Evolutionary conservation across 2,888 invertebrate genomes (phyloP).

Genomic region (Pristionchus arcanus): DNA sequence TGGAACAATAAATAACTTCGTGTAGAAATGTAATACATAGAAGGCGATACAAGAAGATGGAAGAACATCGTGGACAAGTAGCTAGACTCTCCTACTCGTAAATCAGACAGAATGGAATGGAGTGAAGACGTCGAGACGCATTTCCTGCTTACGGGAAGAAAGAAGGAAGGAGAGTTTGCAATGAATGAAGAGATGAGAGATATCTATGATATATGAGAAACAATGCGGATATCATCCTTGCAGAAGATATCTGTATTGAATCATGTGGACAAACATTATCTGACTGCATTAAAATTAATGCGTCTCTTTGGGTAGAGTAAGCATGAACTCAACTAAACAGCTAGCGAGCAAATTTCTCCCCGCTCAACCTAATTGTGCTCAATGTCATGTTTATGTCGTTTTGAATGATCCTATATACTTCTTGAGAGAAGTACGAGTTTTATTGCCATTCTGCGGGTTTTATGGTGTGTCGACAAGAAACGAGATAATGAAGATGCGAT

Average conservation of each 20-base stretch:
- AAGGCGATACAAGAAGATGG: too few relatives aligned
- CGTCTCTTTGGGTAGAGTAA: not conserved
- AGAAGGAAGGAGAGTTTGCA: not conserved
- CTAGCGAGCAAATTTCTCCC: too few relatives aligned
- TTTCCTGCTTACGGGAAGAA: not conserved
- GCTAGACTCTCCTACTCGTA: not conserved
- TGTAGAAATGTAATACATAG: too few relatives aligned
- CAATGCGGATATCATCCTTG: not conserved
- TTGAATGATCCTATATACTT: not conserved
- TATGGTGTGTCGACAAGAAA: not conserved
- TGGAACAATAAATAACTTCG: too few relatives aligned
- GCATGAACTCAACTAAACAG: not conserved
- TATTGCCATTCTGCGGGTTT: not conserved
- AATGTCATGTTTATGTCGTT: not conserved
- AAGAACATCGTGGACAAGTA: not conserved
- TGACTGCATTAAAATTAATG: not conserved
- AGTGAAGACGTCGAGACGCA: slow-evolving; percentile 1
- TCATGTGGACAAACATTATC: not conserved
- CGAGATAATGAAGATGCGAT: not conserved
- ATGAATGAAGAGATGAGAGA: not conserved
- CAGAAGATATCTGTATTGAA: not conserved
- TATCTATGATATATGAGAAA: not conserved
- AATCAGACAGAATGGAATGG: not conserved
- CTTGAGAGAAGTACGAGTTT: not conserved
- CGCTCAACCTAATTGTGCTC: not conserved